Percentiles rank a stretch among this genome's conserved stretches.
Evolutionary conservation across 2,113 vertebrate genomes (phyloP).

Genomic region (Daphoenositta chrysoptera): DNA sequence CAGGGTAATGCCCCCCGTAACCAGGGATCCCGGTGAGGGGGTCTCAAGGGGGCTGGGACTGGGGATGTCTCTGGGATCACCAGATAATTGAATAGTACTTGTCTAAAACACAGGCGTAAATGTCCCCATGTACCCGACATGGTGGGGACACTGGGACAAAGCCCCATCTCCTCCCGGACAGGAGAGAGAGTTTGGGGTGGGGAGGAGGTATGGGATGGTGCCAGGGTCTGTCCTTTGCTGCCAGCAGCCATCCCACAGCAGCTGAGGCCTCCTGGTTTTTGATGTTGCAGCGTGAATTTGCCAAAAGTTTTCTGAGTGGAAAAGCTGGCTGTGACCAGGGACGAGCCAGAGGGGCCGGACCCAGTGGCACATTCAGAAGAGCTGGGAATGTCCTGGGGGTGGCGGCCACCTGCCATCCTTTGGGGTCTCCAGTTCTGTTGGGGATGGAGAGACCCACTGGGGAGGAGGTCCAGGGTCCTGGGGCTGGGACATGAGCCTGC

Average conservation of each 20-base stretch:
- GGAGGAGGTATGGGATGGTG: not conserved
- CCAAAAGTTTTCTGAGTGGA: not conserved
- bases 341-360: not conserved
- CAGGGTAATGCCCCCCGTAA: accelerated
- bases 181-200: not conserved
- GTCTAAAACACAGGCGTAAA: accelerated
- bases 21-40: accelerated
- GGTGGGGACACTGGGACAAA: not conserved
- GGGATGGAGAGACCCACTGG: accelerated
- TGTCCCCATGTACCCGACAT: accelerated
- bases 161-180: accelerated
- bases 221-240: not conserved
- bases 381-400: not conserved
- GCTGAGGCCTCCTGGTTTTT: not conserved
- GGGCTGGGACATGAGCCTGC: accelerated
- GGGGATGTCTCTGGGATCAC: not conserved
- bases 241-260: not conserved
- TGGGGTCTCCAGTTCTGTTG: not conserved
- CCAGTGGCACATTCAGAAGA: not conserved
- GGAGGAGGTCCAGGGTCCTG: not conserved
- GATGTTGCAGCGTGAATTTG: accelerated
- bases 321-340: not conserved
- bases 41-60: not conserved
- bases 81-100: not conserved
- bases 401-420: accelerated